Base-by-base conservation (phyloP, 2,888 invertebrate species). In the Idaea dimidiata region DNA sequence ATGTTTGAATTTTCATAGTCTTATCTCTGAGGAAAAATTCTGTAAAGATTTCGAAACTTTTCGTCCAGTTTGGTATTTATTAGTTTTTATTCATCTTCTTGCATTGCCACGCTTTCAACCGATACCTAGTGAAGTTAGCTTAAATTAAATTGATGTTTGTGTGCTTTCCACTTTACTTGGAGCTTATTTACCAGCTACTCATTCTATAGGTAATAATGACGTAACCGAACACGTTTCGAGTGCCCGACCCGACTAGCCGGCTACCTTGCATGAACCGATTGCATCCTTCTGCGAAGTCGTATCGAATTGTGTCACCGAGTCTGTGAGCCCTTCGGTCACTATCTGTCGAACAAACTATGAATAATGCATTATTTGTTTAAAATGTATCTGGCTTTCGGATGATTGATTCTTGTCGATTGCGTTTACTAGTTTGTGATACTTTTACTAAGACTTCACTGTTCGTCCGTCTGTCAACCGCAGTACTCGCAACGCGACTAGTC, bases 181-280 rank as follows among this genome's bases (percentile, higher is more conserved):
- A 4, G 14, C 43, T 43, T 43, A 43, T 14, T 14, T 14, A 14
- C 3, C 10, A 43, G n/a, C n/a, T n/a, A n/a, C n/a, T n/a, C n/a
- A n/a, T n/a, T n/a, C n/a, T n/a, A n/a, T 43, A 43, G 14, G 43
- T 43, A 43, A 43, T 43, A 7, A 43, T 81, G 80, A 72, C 75
- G 74, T 69, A 78, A 73, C 59, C 8, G 31, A 43, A 63, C 69
- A 61, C 43, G 67, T 65, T 59, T 53, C 7, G 24, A 24, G 24
- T 24, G 70, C 64, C 66, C 65, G 63, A 67, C 67, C 61, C 66
- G 56, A 8, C 66, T 64, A 62, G 67, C 66, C 63, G 59, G 57
- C 43, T 59, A 58, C 65, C 72, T 78, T 74, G 72, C 75, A 71
- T 66, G 72, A 72, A 66, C 71, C 31, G 62, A 65, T 65, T 62